These are phyloP conservation scores for Streptopelia turtur DNA, from an alignment of 2,797 vertebrate species.

Conservation along the genomic window DNA sequence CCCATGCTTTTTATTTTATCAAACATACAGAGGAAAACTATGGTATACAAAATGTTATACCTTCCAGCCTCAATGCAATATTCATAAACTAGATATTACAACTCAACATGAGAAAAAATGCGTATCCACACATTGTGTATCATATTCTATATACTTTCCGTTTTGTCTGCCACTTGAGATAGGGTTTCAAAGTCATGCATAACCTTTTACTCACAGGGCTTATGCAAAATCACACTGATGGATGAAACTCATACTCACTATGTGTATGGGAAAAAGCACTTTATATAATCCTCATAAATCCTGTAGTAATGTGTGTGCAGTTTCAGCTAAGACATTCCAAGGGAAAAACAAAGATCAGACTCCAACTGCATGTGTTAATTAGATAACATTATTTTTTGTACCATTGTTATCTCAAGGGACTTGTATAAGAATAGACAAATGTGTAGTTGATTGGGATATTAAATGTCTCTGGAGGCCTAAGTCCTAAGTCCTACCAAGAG, in stretches of 20 bases:
- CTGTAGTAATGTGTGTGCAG: neutral
- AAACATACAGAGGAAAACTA: neutral
- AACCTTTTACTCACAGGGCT: slow-evolving; percentile 8
- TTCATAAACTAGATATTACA: neutral
- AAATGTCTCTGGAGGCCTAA: slow-evolving; percentile 11
- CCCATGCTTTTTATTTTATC: neutral
- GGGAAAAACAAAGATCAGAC: neutral
- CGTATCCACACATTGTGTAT: neutral
- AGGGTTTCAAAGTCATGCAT: slow-evolving; percentile 26
- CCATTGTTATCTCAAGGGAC: slow-evolving; percentile 1
- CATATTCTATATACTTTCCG: neutral
- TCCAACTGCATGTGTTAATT: slow-evolving; percentile 31
- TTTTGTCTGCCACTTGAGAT: slow-evolving; percentile 35
- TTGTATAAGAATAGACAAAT: neutral
- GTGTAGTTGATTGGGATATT: slow-evolving; percentile 27
- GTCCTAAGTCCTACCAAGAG: neutral
- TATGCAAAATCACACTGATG: slow-evolving; percentile 32
- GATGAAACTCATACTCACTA: slow-evolving; percentile 20
- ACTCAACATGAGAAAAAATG: neutral
- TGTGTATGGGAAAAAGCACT: slow-evolving; percentile 55
- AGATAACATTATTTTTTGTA: slow-evolving; percentile 31
- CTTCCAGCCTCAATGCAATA: neutral
- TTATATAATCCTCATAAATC: slow-evolving; percentile 54
- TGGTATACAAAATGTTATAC: neutral
- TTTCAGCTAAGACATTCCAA: slow-evolving; percentile 5